Evolutionary conservation across 2,888 invertebrate genomes (phyloP).

Genomic region (Drosophila quasianomalipes): DNA sequence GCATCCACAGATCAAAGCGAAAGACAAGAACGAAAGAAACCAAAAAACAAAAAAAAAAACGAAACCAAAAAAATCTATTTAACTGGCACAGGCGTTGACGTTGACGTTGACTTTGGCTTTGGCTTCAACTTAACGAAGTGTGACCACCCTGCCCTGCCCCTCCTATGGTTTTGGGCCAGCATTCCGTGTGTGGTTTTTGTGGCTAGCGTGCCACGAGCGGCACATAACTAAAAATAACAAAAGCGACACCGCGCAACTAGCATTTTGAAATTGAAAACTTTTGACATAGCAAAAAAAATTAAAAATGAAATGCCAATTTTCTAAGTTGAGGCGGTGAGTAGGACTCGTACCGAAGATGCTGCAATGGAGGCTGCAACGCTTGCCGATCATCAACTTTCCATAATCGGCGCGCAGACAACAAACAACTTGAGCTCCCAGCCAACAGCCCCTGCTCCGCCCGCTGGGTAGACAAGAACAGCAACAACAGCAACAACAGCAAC

Average conservation of each 20-base stretch:
- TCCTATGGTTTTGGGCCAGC: slow-evolving; percentile 40
- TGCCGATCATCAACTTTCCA: slow-evolving; percentile 77
- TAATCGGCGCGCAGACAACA: slow-evolving; percentile 79
- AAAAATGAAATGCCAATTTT: slow-evolving; percentile 58
- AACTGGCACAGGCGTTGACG: slow-evolving; percentile 77
- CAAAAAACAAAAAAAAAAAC: slow-evolving; percentile 47
- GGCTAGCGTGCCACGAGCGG: slow-evolving; percentile 68
- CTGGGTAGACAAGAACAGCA: slow-evolving; percentile 52
- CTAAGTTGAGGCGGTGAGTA: slow-evolving; percentile 34
- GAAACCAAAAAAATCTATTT: slow-evolving; percentile 67
- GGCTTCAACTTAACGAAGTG: slow-evolving; percentile 76
- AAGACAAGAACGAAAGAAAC: slow-evolving; percentile 56
- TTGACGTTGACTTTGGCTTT: slow-evolving; percentile 67
- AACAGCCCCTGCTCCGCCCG: slow-evolving; percentile 55
- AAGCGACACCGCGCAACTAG: slow-evolving; percentile 41
- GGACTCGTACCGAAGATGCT: neutral
- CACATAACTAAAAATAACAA: slow-evolving; percentile 57
- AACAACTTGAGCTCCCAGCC: slow-evolving; percentile 66
- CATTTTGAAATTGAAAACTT: slow-evolving; percentile 72
- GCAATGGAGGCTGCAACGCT: neutral
- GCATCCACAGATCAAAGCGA: slow-evolving; percentile 72
- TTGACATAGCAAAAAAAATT: neutral
- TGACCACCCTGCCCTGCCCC: slow-evolving; percentile 57
- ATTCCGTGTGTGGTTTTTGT: slow-evolving; percentile 76
- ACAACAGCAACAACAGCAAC: slow-evolving; percentile 39